Conservation (phyloP, 2,113 vertebrate genomes). For the Nerophis lumbriciformis region DNA sequence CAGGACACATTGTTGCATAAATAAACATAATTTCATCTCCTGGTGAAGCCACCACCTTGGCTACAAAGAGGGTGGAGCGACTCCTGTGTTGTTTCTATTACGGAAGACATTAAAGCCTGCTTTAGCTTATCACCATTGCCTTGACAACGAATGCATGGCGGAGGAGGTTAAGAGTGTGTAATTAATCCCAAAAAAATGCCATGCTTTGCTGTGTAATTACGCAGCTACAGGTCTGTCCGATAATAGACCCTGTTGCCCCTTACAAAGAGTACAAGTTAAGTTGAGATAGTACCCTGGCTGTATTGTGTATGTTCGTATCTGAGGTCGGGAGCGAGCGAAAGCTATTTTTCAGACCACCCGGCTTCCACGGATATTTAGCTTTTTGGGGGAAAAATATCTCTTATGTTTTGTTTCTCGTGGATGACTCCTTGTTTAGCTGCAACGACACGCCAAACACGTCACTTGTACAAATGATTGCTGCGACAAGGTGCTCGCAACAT, state of each 20-base stretch:
- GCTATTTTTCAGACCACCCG: no score
- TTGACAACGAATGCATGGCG: constrained; percentile 3
- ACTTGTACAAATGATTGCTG: no score
- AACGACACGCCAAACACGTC: no score
- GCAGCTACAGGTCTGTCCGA: constrained; percentile 25
- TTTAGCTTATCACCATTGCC: constrained; percentile 1
- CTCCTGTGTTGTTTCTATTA: constrained; percentile 34
- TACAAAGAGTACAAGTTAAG: background rate
- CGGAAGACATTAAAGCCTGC: constrained; percentile 2
- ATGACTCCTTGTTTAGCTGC: no score
- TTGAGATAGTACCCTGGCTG: background rate
- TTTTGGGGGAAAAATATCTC: no score
- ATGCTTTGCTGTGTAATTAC: no score
- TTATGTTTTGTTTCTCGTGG: no score
- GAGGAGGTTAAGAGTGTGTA: constrained; percentile 3
- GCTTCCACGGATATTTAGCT: no score
- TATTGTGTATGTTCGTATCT: background rate
- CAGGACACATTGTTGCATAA: background rate
- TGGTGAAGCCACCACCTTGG: constrained; percentile 23
- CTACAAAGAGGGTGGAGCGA: constrained; percentile 26
- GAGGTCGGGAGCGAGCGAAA: constrained; percentile 7
- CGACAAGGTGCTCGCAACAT: no score
- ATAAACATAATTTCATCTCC: constrained; percentile 10
- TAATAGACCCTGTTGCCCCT: constrained; percentile 31
- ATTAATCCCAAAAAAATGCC: background rate